Evolutionary conservation across 2,888 invertebrate species (phyloP), one percentile per base, ranked within the genome.

Genomic region (Pogonocherus hispidulus): DNA sequence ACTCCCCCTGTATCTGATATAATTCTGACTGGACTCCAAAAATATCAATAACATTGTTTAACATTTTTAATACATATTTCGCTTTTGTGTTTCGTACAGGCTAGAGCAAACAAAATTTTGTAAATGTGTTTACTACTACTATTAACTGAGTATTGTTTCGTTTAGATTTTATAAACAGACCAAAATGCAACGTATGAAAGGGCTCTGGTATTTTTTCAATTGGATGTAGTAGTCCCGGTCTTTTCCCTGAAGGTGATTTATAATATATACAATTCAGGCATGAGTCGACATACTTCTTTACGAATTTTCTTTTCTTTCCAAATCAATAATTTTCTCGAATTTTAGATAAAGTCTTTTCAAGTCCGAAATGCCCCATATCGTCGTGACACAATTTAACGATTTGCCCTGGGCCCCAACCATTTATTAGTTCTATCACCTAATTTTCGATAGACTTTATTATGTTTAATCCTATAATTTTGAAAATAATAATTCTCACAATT

Each of bases 91-190:
- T 47, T 47, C 9, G 3, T 20, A 56, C 55, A 0, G 79, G 57
- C 57, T 80, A 76, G 1, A 80, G 16, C 4, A 80, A 62, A 1
- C 68, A 68, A 35, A 73, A 79, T 37, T 81, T 80, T 0, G 79
- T 81, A 47, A 81, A 80, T 0, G 54, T 77, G 27, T 80, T 78
- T 0, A 82, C 74, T 0, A 78, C 63, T 1, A 73, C 73, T 4
- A 81, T 1, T 78, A 79, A 0, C 77, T 77, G 0, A 79, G 16
- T 55, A 9, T 47, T 47, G 5, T 47, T 47, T 20, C 9, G 3
- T 18, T 18, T 47, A 47, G 6, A 8, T 20, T 18, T 47, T 8
- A 19, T 19, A 19, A 47, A 47, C 9, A 19, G 47, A 8, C 20
- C 47, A 8, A 20, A 81, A 80, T 70, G 59, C 4, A 70, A 5